Evolutionary conservation across 2,888 invertebrate genomes (phyloP), one percentile per base, ranked within the genome.

Genomic region (Atrina japonica): DNA sequence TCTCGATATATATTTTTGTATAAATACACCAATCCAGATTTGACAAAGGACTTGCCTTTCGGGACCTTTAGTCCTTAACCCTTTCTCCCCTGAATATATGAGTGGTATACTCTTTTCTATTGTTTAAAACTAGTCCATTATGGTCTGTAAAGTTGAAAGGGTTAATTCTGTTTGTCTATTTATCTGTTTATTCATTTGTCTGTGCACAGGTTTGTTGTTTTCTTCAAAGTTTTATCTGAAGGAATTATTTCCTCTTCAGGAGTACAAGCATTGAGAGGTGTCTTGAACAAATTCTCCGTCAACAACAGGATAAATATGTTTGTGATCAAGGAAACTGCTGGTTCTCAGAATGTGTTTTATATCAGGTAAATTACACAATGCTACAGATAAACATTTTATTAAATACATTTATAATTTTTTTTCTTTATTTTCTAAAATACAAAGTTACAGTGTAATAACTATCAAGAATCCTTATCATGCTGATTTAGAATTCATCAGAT

Each of bases 291-390:
- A 67, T 94, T 95, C 83, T 93, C 94, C 1, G 95, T 95, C 0
- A 93, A 92, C 77, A 95, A 95, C 85, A 91, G 95, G 47, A 93
- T 92, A 76, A 95, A 95, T 88, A 94, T 95, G 94, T 95, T 94
- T 90, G 95, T 95, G 16, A 94, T 94, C 84, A 93, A 93, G 84
- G 94, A 95, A 81, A 92, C 66, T 6, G 27, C 58, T 47, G 58
- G 61, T 66, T 73, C 83, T 16, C 83, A 81, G 9, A 82, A 86
- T 72, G 88, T 90, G 29, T 90, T 88, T 77, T 90, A 90, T 73
- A 74, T 90, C 25, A 83, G 88, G 88, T 89, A 73, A 56, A 65
- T 55, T 2, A 14, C 3, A 35, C n/a, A 30, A 2, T 2, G 7
- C 25, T n/a, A n/a, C n/a, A n/a, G n/a, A n/a, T 21, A 9, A 50